phyloP scores from a whole-genome alignment of 2,888 invertebrate species.

The Euspilapteryx auroguttella region DNA sequence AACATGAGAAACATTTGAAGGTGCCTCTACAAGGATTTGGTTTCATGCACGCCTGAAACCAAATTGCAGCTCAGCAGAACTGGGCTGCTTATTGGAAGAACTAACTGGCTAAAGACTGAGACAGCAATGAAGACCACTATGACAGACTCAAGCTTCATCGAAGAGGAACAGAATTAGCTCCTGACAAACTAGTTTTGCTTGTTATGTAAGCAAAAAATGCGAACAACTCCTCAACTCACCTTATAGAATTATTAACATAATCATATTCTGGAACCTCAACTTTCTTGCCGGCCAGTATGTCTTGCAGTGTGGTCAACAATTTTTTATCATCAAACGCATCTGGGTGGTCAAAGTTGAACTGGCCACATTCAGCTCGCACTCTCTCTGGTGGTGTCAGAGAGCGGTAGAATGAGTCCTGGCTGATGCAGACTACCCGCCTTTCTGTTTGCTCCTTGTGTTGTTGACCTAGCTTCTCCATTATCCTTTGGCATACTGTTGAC shows the following conservation, averaged over 20 bases:
- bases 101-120: too few species aligned
- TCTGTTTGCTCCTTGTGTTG: conserved; percentile 87
- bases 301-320: conserved; percentile 76
- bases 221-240: too few species aligned
- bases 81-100: too few species aligned
- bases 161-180: too few species aligned
- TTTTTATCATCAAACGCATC: conserved; percentile 93
- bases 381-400: conserved; percentile 81
- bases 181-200: too few species aligned
- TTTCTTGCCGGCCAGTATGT: conserved; percentile 82
- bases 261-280: conserved; percentile 94
- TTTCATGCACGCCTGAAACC: too few species aligned
- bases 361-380: conserved; percentile 81
- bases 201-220: too few species aligned
- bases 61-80: too few species aligned
- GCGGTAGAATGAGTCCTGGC: conserved; percentile 96
- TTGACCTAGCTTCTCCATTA: conserved; percentile 95
- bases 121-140: too few species aligned
- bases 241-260: conserved; percentile 79
- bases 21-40: too few species aligned
- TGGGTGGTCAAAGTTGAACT: conserved; percentile 99
- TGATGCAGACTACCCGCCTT: conserved; percentile 90
- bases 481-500: conserved; percentile 97
- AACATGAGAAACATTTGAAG: too few species aligned
- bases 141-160: too few species aligned